phyloP scores from a whole-genome alignment of 1,140 invertebrate species.

The Drosophila pseudoananassae region DNA sequence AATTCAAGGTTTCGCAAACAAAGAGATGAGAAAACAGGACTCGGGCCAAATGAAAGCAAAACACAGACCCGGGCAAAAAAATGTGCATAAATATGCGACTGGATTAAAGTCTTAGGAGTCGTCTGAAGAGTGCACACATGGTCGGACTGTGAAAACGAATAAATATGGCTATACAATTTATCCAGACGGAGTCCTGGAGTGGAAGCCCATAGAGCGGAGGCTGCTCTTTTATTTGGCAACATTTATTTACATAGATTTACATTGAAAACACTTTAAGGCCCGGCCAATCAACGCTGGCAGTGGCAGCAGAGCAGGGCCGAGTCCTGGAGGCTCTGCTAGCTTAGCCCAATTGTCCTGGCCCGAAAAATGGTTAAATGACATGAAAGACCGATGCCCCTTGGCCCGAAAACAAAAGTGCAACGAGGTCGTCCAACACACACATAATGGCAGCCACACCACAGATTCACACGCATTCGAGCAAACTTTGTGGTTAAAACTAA shows the following conservation, averaged over 20 bases:
- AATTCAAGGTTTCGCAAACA: conserved; percentile 34
- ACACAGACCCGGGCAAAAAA: conserved; percentile 27
- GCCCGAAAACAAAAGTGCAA: conserved; percentile 66
- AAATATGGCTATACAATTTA: conserved; percentile 36
- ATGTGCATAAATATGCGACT: conserved; percentile 51
- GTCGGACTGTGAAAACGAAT: conserved; percentile 18
- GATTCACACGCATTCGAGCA: conserved; percentile 23
- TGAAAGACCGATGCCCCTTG: conserved; percentile 64
- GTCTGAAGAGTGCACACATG: conserved; percentile 43
- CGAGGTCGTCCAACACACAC: conserved; percentile 55
- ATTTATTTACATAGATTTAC: conserved; percentile 61
- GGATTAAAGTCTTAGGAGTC: conserved; percentile 55
- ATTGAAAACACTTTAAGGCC: conserved; percentile 62
- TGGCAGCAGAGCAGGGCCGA: background rate
- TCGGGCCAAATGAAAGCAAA: conserved; percentile 39
- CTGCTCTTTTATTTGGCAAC: conserved; percentile 48
- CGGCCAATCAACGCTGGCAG: conserved; percentile 53
- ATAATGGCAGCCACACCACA: background rate
- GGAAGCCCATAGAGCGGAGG: conserved; percentile 1
- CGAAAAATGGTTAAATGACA: conserved; percentile 76
- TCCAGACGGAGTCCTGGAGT: conserved; percentile 9
- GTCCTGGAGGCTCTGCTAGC: conserved; percentile 7
- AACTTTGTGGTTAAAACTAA: conserved; percentile 81
- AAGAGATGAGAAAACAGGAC: conserved; percentile 19
- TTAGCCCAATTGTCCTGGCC: conserved; percentile 32